These are phyloP conservation scores for Nycticryphes semicollaris DNA, from an alignment of 2,113 vertebrate species.

Conservation along the genomic window DNA sequence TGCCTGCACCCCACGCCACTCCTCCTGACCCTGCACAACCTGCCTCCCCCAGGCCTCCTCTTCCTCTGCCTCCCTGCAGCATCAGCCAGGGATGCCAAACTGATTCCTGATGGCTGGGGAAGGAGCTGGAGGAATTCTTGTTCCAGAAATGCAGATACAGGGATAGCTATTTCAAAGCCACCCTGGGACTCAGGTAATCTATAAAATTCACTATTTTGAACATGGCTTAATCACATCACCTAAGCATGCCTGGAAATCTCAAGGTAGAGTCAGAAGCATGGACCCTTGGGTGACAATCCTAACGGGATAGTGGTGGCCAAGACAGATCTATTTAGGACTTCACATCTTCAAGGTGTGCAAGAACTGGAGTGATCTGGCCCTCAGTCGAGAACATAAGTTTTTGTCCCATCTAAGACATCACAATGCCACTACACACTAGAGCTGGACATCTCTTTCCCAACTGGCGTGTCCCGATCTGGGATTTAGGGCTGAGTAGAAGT, in stretches of 20 bases:
- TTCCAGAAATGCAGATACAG: neutral
- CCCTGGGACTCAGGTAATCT: neutral
- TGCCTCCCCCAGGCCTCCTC: neutral
- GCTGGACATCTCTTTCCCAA: neutral
- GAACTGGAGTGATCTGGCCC: neutral
- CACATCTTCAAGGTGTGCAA: neutral
- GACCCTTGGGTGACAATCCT: neutral
- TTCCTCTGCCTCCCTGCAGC: neutral
- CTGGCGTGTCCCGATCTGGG: neutral
- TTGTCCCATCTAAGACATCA: neutral
- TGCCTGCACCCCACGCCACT: neutral
- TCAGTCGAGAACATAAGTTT: neutral
- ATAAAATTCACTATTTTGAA: neutral
- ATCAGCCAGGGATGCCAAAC: neutral
- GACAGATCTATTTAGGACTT: rapidly evolving
- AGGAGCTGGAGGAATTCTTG: neutral
- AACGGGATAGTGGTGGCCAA: neutral
- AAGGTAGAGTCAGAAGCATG: neutral
- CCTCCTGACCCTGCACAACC: neutral
- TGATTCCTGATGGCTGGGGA: neutral
- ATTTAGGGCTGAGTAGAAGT: neutral
- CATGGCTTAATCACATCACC: neutral
- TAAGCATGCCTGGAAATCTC: neutral
- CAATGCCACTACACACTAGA: neutral
- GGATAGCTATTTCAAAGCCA: neutral